Base-by-base conservation (phyloP, 1,140 invertebrate genomes). In the Conus ventricosus region DNA sequence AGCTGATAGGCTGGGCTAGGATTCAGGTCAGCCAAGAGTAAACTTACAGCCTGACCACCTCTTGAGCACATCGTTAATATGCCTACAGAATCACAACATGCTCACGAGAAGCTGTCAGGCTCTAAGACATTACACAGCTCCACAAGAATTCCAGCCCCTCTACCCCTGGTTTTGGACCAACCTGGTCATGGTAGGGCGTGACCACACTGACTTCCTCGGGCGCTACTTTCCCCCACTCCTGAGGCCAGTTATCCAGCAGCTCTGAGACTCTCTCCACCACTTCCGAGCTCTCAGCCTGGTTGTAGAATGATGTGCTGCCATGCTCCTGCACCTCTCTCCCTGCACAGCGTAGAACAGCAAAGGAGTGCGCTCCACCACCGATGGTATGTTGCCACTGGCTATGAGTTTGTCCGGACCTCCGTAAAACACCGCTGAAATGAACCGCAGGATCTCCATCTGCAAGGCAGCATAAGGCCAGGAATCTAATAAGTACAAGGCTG, bases 291-390 rank as follows among this genome's bases (percentile, higher is more conserved):
- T 98, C 98, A 0, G 96, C 96, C 92, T 97, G 97, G 94, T 98
- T 98, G 91, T 97, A 97, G 93, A 97, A 98, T 0, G 97, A 97
- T 1, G 97, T 98, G 17, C 97, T 97, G 91, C 97, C 97, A 55
- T 96, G 95, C 92, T 97, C 97, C 87, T 94, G 94, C 4, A 97
- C 95, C 94, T 98, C 97, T 92, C 96, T 96, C 97, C 97, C 78
- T 89, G 89, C 2, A 91, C 90, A 23, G 88, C 89, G 80, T 89
- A 90, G 93, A 98, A 98, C n/a, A 97, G 97, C 11, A 98, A 93
- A 0, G 97, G 97, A 88, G 92, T 93, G 7, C 93, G 89, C 20
- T 90, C 89, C 57, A 93, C 55, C 55, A 94, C 93, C 60, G 93
- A 91, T 27, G 91, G 90, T 11, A 93, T 89, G 67, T 92, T 91